phyloP scores from a whole-genome alignment of 2,888 invertebrate genomes.

The Aproaerema taeniolella region DNA sequence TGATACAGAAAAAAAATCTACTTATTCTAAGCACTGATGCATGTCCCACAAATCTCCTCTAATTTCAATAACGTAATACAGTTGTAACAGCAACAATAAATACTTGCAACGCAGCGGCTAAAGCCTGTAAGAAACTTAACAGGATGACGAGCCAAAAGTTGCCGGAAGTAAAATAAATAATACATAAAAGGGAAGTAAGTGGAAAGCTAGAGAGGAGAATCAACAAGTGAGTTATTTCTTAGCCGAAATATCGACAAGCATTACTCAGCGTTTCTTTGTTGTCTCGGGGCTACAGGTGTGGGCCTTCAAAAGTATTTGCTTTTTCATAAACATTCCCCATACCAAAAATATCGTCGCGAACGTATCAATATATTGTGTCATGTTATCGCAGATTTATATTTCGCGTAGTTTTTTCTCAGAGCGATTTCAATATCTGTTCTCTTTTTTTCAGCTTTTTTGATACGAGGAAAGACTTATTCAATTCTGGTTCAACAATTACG shows the following conservation, averaged over 20 bases:
- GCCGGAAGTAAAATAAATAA: conserved; percentile 43
- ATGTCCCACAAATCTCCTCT: background rate
- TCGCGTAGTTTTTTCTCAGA: no score
- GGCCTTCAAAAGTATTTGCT: conserved; percentile 40
- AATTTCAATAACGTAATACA: no score
- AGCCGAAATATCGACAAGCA: conserved; percentile 59
- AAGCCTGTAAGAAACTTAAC: conserved; percentile 23
- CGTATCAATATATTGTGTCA: background rate
- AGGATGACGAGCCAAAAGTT: conserved; percentile 26
- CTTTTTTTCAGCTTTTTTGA: no score
- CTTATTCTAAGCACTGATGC: no score
- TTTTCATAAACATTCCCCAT: conserved; percentile 34
- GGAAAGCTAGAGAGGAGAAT: conserved; percentile 44
- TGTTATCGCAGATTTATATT: background rate
- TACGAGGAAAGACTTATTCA: no score
- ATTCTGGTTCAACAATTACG: no score
- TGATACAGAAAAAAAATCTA: no score
- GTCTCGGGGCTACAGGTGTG: conserved; percentile 57
- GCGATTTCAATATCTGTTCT: no score
- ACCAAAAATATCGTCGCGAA: background rate
- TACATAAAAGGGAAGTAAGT: conserved; percentile 43
- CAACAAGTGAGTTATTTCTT: conserved; percentile 71
- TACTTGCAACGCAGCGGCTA: no score
- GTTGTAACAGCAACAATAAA: no score
- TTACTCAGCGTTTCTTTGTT: conserved; percentile 62